These are phyloP conservation scores for Dusona sp. DNA, from an alignment of 2,888 invertebrate species.

Conservation along the genomic window DNA sequence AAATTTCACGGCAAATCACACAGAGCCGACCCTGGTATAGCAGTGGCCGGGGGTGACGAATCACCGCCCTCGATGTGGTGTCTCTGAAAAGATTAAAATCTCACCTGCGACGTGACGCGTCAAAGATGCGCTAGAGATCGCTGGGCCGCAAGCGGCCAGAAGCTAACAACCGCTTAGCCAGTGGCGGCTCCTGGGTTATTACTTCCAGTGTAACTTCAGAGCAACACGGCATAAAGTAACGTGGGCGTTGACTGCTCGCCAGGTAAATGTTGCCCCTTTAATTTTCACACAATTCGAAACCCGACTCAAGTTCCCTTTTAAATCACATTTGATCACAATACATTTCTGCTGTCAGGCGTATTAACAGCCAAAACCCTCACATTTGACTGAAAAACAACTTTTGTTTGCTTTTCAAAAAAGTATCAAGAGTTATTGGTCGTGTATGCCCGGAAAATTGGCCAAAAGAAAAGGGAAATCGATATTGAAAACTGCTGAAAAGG, in stretches of 20 bases:
- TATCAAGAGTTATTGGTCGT: background rate
- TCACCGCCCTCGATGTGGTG: constrained; percentile 53
- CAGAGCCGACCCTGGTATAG: constrained; percentile 53
- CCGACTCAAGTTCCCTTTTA: constrained; percentile 37
- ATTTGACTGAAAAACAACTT: background rate
- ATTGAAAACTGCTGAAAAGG: constrained; percentile 12
- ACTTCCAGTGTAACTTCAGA: constrained; percentile 65
- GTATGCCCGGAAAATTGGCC: background rate
- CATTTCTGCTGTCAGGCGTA: background rate
- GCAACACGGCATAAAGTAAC: constrained; percentile 60
- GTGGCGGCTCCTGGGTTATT: constrained; percentile 70
- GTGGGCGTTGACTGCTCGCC: constrained; percentile 68
- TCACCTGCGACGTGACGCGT: constrained; percentile 58
- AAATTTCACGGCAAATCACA: constrained; percentile 15
- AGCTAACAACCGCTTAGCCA: constrained; percentile 52
- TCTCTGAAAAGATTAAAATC: constrained; percentile 63
- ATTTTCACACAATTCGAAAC: constrained; percentile 48
- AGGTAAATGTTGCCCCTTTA: constrained; percentile 63
- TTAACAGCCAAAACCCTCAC: background rate
- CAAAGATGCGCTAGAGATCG: constrained; percentile 53
- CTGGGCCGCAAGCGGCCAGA: constrained; percentile 37
- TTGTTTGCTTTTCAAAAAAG: background rate
- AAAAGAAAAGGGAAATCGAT: constrained; percentile 11
- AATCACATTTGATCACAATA: constrained; percentile 5
- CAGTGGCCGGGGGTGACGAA: constrained; percentile 62